Evolutionary conservation across 2,888 invertebrate species (phyloP), one percentile per base, ranked within the genome.

Genomic region (Epinotia ramella): DNA sequence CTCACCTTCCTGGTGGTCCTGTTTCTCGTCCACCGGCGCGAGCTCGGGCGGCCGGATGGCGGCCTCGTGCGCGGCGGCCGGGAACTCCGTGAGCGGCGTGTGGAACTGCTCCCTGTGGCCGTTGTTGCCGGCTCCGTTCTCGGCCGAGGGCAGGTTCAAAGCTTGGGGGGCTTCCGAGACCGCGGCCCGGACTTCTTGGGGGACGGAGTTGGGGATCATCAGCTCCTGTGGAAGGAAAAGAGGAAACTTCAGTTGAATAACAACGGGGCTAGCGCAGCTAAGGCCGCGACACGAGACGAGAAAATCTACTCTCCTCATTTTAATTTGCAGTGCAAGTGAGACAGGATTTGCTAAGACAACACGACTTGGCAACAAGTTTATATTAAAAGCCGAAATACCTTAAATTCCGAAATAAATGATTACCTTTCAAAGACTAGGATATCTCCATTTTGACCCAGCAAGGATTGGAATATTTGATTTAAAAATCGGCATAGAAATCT

Each of bases 71-170:
- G 86, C 84, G 6, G 87, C 84, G 1, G 86, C 88, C 1, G 93
- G 92, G 70, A 93, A 86, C 84, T 95, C 95, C 6, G 90, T 89
- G 86, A 94, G 79, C 40, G 95, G 95, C 24, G 95, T 95, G 74
- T 90, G 83, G 80, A 93, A 95, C 83, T 94, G 94, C 72, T 95
- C 94, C 78, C 91, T 93, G 66, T 87, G 88, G 0, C 81, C 80
- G 6, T 89, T 90, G 69, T 89, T 90, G 66, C 81, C 83, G 20
- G 85, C 82, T 2, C 88, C 88, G 66, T 91, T 90, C 76, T 90
- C 91, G 9, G 79, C 77, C 11, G 83, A 79, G 0, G 84, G 84
- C 12, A 93, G 82, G 74, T 79, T 88, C 67, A 93, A 82, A 78
- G 91, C 91, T 76, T 92, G 91, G 0, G 89, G 70, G 16, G 62